Evolutionary conservation across 2,797 vertebrate genomes (phyloP).

Genomic region (Pangasius larnaudii): DNA sequence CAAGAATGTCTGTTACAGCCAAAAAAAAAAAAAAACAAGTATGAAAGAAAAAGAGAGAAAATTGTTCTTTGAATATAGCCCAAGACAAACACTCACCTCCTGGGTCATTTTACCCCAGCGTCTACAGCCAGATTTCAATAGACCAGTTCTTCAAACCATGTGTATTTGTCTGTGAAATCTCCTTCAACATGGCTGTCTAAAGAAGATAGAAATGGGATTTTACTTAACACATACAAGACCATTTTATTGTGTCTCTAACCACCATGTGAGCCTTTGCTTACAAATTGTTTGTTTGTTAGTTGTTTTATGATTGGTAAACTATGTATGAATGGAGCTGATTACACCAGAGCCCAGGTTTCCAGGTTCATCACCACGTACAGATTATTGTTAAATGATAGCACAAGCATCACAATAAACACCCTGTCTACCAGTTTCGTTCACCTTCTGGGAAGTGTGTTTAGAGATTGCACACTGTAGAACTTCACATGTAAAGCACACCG

Average conservation of each 20-base stretch:
- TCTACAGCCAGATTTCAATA: constrained; percentile 47
- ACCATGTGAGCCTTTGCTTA: neutral
- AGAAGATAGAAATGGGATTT: neutral
- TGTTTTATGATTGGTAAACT: constrained; percentile 17
- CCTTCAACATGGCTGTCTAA: neutral
- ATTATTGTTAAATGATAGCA: neutral
- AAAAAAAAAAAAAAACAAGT: constrained; percentile 30
- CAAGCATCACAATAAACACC: neutral
- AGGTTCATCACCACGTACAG: neutral
- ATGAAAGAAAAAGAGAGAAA: constrained; percentile 49
- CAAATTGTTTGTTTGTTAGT: constrained; percentile 32
- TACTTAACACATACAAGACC: neutral
- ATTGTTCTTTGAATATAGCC: constrained; percentile 50
- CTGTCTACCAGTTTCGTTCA: neutral
- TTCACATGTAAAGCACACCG: constrained; percentile 5
- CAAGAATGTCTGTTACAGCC: constrained; percentile 61
- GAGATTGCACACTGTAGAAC: neutral
- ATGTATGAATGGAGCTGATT: constrained; percentile 1
- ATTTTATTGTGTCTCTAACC: neutral
- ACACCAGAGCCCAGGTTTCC: neutral
- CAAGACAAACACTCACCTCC: constrained; percentile 54
- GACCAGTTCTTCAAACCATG: constrained; percentile 47
- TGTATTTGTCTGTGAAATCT: constrained; percentile 48
- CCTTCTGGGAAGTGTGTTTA: neutral
- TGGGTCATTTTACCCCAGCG: constrained; percentile 51